Evolutionary conservation across 1,140 invertebrate species (phyloP), one percentile per base, ranked within the genome.

Genomic region (Lasioglossum albipes): DNA sequence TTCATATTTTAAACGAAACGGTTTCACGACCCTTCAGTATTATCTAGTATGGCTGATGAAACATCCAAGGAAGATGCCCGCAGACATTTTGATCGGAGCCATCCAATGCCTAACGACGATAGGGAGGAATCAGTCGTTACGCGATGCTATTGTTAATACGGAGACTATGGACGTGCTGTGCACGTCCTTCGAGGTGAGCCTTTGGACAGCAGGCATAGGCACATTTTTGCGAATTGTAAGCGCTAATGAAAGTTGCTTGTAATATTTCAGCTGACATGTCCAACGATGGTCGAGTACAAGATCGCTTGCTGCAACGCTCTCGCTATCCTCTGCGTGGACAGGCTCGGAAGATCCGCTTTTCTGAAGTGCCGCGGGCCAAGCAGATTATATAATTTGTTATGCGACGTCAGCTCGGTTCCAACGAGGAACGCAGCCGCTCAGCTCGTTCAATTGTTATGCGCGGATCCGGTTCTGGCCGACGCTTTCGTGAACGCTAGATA

Each of bases 401-500:
- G 69, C 27, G 62, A 89, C 3, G 54, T 54, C 0, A n/a, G 84
- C 27, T 72, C 84, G 41, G 75, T 91, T 31, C 89, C 90, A 0
- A 71, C 92, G 13, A 87, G 86, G 65, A 82, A 82, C 12, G 87
- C 86, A 18, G 89, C 78, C 6, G 42, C 86, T 0, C 83, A 89
- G 54, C 54, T 92, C 2, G 49, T 92, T 20, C 91, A 91, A 12
- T 70, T 84, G 42, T 77, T 92, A 42, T 88, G 83, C 52, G 70
- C 36, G 9, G 89, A 91, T 82, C 42, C 65, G 45, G 16, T 20
- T 16, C 9, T 91, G 20, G 88, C 88, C 1, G 59, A 86, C 7
- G 68, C 84, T 16, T 91, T 90, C 62, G 79, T 89, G 0, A 74
- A 88, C 10, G 82, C 86, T 16, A 91, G 89, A 75, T 90, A 86